Evolutionary conservation across 2,888 invertebrate species (phyloP), one percentile per base, ranked within the genome.

Genomic region (Rhamnusium bicolor): DNA sequence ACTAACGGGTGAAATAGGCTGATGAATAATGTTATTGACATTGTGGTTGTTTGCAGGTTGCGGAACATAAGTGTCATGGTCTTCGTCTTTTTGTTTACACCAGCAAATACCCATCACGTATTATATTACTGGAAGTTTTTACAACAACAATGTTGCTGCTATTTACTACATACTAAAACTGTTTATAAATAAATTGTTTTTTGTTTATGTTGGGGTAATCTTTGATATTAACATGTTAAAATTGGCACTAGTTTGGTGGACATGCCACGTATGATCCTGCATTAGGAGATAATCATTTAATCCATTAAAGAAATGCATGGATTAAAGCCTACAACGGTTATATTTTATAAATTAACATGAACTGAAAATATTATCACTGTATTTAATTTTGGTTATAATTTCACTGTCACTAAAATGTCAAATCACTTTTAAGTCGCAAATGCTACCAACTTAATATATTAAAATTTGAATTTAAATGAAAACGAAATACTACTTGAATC

Each of bases 71-170:
- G 86, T 85, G 56, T 90, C 90, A 77, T 86, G 87, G 79, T 90
- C 90, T 80, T 90, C 91, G 79, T 88, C 87, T 85, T 91, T 91
- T 84, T 92, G 91, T 87, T 93, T 94, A 86, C 94, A 94, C 87
- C 94, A 91, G 89, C 95, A 95, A 88, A 91, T 90, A 87, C 95
- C 95, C 95, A 95, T 95, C 86, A 89, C 85, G 84, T 83, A 67
- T n/a, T 14, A 27, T 69, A 24, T 58, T 74, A 62, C 61, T 69
- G 54, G 68, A 69, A 56, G 71, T 70, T 54, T 74, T 62, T 6
- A 67, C 16, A 56, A 72, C 67, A 67, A 51, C 67, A 46, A 69
- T 72, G 47, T 72, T 74, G 58, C 21, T 74, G 75, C 62, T 74
- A 56, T 51, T 75, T 77, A 76, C 84, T 83, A 84, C 83, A 84